Evolutionary conservation across 2,113 vertebrate genomes (phyloP).

Genomic region (Otus sunia): DNA sequence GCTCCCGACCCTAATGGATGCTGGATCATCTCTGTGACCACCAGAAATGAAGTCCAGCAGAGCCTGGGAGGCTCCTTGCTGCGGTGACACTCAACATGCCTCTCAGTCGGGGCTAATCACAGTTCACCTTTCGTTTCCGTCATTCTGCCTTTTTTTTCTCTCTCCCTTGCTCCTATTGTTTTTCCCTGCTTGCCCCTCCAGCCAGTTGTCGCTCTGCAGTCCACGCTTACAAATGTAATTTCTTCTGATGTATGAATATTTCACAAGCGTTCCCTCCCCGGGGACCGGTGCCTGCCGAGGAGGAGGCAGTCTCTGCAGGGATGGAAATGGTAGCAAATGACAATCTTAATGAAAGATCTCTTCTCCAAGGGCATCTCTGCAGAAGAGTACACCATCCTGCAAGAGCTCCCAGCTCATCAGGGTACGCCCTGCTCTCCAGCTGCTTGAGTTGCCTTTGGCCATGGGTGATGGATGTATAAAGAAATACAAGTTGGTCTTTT

Average conservation of each 20-base stretch:
- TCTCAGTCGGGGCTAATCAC: background rate
- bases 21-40: background rate
- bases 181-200: background rate
- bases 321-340: background rate
- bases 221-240: background rate
- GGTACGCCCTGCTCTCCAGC: fast-evolving
- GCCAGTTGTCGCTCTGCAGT: background rate
- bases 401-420: background rate
- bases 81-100: fast-evolving
- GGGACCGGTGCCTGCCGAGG: background rate
- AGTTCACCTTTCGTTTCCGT: background rate
- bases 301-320: background rate
- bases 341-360: conserved; percentile 33
- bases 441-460: background rate
- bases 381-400: background rate
- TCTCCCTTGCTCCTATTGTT: background rate
- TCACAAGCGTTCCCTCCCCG: background rate
- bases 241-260: conserved; percentile 47
- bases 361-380: background rate
- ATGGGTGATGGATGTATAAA: background rate
- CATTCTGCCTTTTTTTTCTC: background rate
- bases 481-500: background rate
- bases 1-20: fast-evolving
- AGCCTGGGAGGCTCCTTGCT: fast-evolving
- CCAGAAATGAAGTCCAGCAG: background rate